Evolutionary conservation across 2,797 vertebrate genomes (phyloP), one percentile per base, ranked within the genome.

Genomic region (Poecilia gillii): DNA sequence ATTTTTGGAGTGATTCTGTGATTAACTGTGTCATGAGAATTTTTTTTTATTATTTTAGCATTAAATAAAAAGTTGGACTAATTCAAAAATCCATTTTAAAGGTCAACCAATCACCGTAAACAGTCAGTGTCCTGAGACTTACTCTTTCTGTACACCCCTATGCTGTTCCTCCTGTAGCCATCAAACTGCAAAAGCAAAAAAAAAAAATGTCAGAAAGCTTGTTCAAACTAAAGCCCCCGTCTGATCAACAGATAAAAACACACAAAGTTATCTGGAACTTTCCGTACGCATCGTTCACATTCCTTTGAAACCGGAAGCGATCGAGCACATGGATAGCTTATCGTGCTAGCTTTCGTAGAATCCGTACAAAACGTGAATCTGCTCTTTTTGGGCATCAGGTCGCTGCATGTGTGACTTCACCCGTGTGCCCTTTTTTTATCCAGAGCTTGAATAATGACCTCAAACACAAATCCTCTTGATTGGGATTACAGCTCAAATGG

Each of bases 91-190:
- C 28, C 7, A 51, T 20, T 76, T 68, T 74, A 16, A 51, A 3
- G 47, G 36, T 1, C 36, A 14, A 41, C 3, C 53, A 23, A 53
- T 25, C 25, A 23, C 23, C 20, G 59, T 79, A 81, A 84, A 84
- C 83, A 53, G 75, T 74, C 28, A 12, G 64, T 14, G n/a, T 0
- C 36, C 64, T 85, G 43, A 43, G 9, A 96, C 95, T 95, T 91
- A 96, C 95, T 86, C 84, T 94, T 96, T 89, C 93, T 93, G 49
- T 91, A 94, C 28, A 95, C 93, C 3, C 94, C 95, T 57, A 94
- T 93, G 87, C 95, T 96, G 94, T 95, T 96, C 81, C 94, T 95
- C 85, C 94, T 93, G 73, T 87, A 51, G 51, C 90, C 93, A 7
- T 93, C 93, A 76, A 89, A 93, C 94, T 96, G 90, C 51, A 76